These are phyloP conservation scores for Platysternon megacephalum DNA, from an alignment of 2,113 vertebrate species.

Conservation along the genomic window DNA sequence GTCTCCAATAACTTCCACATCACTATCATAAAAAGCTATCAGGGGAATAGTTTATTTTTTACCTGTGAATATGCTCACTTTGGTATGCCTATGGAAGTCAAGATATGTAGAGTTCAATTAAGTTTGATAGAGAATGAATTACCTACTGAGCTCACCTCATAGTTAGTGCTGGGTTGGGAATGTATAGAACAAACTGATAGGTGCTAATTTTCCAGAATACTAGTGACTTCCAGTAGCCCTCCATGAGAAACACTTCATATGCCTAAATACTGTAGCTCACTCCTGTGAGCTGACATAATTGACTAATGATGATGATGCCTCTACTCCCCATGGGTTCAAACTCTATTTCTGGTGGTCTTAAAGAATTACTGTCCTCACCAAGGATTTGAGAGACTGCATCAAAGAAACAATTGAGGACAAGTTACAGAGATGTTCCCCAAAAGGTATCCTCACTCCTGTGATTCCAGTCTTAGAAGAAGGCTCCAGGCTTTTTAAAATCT, in stretches of 20 bases:
- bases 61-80: neutral
- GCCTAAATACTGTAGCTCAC: neutral
- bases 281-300: neutral
- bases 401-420: neutral
- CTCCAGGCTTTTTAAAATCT: neutral
- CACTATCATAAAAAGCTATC: neutral
- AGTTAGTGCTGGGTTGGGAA: neutral
- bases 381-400: neutral
- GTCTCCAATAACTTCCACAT: neutral
- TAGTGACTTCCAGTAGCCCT: neutral
- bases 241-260: neutral
- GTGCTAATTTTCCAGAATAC: neutral
- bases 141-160: neutral
- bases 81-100: neutral
- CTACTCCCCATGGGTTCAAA: neutral
- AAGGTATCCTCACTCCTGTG: neutral
- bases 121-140: conserved; percentile 6
- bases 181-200: neutral
- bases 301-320: neutral
- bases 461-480: neutral
- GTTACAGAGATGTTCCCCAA: neutral
- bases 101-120: neutral
- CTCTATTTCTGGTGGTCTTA: no score
- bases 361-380: no score
- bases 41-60: conserved; percentile 35